Percentiles rank a stretch among this genome's conserved stretches.
Conservation (phyloP, 1,140 invertebrate genomes). For the Drosophila saltans region DNA sequence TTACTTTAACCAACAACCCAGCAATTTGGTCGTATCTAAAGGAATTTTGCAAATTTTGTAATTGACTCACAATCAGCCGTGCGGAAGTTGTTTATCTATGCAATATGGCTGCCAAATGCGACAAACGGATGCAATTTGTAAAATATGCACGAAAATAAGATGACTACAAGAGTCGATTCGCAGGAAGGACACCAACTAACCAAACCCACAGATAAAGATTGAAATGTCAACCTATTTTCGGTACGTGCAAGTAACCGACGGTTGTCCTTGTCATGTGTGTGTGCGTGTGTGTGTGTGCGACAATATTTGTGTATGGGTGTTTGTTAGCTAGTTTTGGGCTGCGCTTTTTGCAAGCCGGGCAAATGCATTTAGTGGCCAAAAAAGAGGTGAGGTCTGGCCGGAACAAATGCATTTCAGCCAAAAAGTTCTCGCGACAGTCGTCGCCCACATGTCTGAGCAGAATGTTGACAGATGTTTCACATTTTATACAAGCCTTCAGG, state of each 20-base stretch:
- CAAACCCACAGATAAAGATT: slow-evolving; percentile 36
- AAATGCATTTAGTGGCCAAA: slow-evolving; percentile 15
- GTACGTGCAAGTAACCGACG: slow-evolving; percentile 7
- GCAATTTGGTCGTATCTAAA: slow-evolving; percentile 6
- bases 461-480: slow-evolving; percentile 43
- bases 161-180: slow-evolving; percentile 26
- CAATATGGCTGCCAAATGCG: slow-evolving; percentile 61
- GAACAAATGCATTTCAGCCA: slow-evolving; percentile 27
- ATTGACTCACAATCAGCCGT: slow-evolving; percentile 58
- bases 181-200: slow-evolving; percentile 13
- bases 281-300: background rate
- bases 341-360: slow-evolving; percentile 6
- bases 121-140: slow-evolving; percentile 63
- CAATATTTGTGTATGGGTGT: background rate
- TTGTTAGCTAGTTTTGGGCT: slow-evolving; percentile 10
- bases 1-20: background rate
- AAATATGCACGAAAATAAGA: slow-evolving; percentile 57
- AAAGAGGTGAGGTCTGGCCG: background rate
- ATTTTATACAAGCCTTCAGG: slow-evolving; percentile 37
- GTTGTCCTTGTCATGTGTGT: slow-evolving; percentile 26
- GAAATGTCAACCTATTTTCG: slow-evolving; percentile 57
- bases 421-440: slow-evolving; percentile 45
- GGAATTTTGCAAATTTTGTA: slow-evolving; percentile 57
- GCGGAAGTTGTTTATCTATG: slow-evolving; percentile 59
- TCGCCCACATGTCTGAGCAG: slow-evolving; percentile 56